Base-by-base conservation (phyloP, 1,140 invertebrate species). In the Dreissena polymorpha region DNA sequence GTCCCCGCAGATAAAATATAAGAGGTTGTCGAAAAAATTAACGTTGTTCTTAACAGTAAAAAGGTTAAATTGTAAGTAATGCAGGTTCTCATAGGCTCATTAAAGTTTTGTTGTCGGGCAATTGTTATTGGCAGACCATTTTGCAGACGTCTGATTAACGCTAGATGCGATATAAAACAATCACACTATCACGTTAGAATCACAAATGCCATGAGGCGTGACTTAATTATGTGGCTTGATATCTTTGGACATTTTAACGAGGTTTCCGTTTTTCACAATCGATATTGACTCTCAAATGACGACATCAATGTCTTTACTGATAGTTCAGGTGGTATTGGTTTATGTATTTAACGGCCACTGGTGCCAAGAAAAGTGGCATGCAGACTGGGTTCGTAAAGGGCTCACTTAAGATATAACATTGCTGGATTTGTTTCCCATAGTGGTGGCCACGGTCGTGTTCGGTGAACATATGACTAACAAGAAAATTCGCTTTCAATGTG, bases 91-190 rank as follows among this genome's bases (percentile, higher is more conserved):
- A 77, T 78, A 10, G 85, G 85, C n/a, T 29, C 27, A 6, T 49
- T 86, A n/a, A 85, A 80, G 55, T 80, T 85, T 55, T 67, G 71
- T 18, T 79, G 83, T 53, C 25, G 53, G 14, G 83, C 76, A 8
- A 74, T 85, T 18, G 0, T 21, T 21, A 18, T 64, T n/a, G 83
- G 77, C 0, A 23, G 68, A 10, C 53, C 81, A 2, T 86, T 86
- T 64, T 55, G 77, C 16, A 64, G 85, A 14, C 68, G 75, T 0
- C 53, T 86, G 14, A 67, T 69, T 73, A 27, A 86, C 55, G n/a
- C n/a, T n/a, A n/a, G n/a, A 18, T 53, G 29, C 10, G 85, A 74
- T 12, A 18, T 75, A 0, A 53, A 16, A 16, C 12, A 72, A 50
- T 51, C 50, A 5, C 72, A 86, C 63, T 79, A 86, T 50, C 55